Evolutionary conservation across 2,888 invertebrate species (phyloP), one percentile per base, ranked within the genome.

Genomic region (Eudasyphora cyanicolor): DNA sequence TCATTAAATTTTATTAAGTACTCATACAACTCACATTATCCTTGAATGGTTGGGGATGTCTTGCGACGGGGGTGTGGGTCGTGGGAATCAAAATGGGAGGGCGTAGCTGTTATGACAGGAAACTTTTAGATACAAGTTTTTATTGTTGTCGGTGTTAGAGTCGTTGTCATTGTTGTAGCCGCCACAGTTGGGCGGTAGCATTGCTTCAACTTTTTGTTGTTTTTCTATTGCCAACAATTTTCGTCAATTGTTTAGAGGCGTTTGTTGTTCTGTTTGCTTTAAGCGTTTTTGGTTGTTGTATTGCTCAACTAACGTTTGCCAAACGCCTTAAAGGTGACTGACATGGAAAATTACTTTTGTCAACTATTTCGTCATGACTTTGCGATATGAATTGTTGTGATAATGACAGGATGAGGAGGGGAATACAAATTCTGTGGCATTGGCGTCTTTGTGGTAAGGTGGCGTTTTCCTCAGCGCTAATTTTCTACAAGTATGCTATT

Each of bases 331-430:
- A 45, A 75, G 77, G 69, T 78, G 77, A 78, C 77, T 74, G 82
- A 78, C 78, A 82, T 77, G 82, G 77, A 78, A 70, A 78, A 82
- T 78, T 75, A 71, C 78, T 79, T 79, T 71, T 64, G 51, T 70
- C 17, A 75, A 70, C 70, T 75, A 57, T 71, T 67, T 71, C 29
- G 17, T 29, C 71, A 54, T 32, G 14, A 19, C 27, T 49, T 76
- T 71, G 49, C 14, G 5, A 62, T 35, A 64, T 6, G 49, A 14
- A 14, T 49, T 6, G 6, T 2, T 4, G 2, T 17, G 1, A 49
- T 35, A 35, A 7, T 7, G 10, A 35, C 6, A 35, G 5, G 35
- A 35, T 14, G 49, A 49, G 10, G 38, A 14, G 38, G 6, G 49
- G 19, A 49, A 14, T 2, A 17, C 17, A 49, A n/a, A n/a, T n/a